Percentiles rank a stretch among this genome's conserved stretches.
Evolutionary conservation across 2,113 vertebrate species (phyloP).

Genomic region (Paramormyrops kingsleyae): DNA sequence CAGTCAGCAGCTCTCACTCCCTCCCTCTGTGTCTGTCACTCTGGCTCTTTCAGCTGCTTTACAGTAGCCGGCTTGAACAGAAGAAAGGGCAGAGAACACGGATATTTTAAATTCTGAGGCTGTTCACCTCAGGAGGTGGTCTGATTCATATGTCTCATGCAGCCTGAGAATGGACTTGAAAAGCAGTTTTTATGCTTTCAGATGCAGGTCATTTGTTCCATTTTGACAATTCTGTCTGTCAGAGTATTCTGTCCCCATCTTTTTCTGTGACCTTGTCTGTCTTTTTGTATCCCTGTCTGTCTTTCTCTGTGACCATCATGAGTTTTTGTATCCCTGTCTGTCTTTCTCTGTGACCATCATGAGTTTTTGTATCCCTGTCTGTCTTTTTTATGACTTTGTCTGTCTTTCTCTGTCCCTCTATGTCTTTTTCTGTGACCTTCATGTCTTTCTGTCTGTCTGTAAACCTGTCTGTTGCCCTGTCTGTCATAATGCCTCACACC

Average conservation of each 20-base stretch:
- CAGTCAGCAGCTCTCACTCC: conserved; percentile 3
- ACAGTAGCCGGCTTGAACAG: background rate
- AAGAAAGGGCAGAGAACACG: background rate
- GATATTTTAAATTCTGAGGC: conserved; percentile 6
- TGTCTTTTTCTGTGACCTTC: background rate
- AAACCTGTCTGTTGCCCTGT: background rate
- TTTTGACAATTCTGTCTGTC: background rate
- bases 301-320: background rate
- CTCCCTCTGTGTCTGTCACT: background rate
- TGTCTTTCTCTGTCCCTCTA: background rate
- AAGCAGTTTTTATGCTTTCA: background rate
- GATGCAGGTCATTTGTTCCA: background rate
- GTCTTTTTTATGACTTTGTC: background rate
- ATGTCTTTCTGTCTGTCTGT: background rate
- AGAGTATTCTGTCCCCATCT: background rate
- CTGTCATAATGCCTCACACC: background rate
- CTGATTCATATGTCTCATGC: background rate
- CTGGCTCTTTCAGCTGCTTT: background rate
- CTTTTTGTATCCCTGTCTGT: background rate
- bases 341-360: background rate
- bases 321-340: background rate
- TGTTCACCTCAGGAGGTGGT: conserved; percentile 2
- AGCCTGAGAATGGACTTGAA: background rate
- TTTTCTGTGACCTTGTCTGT: background rate
- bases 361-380: background rate